Evolutionary conservation across 2,888 invertebrate species (phyloP).

Genomic region (Villa cingulata): DNA sequence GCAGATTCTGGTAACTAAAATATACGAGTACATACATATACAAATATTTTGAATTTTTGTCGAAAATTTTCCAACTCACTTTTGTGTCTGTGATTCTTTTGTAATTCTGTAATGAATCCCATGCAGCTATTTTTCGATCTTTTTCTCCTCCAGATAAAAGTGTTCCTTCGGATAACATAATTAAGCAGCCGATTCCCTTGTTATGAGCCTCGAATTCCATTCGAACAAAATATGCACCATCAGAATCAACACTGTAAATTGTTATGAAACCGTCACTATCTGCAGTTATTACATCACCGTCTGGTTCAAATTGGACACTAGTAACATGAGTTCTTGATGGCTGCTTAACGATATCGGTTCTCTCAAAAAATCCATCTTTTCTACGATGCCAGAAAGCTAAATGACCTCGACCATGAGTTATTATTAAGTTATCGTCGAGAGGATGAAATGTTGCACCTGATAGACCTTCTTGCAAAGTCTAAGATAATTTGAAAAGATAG

Average conservation of each 20-base stretch:
- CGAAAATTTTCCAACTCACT: constrained; percentile 35
- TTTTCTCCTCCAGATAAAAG: constrained; percentile 81
- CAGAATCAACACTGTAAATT: constrained; percentile 77
- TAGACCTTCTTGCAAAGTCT: constrained; percentile 81
- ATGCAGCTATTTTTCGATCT: constrained; percentile 78
- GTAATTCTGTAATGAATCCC: constrained; percentile 84
- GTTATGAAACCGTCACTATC: constrained; percentile 87
- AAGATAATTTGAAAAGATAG: constrained; percentile 13
- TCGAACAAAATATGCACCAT: constrained; percentile 76
- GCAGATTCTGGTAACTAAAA: constrained; percentile 67
- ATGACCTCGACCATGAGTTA: constrained; percentile 84
- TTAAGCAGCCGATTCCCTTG: constrained; percentile 72
- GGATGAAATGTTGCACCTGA: constrained; percentile 86
- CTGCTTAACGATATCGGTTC: constrained; percentile 81
- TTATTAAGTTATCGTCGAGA: constrained; percentile 75
- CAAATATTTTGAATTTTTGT: neutral
- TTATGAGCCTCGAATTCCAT: constrained; percentile 83
- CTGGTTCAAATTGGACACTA: constrained; percentile 77
- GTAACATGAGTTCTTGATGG: constrained; percentile 74
- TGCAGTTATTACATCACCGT: constrained; percentile 84
- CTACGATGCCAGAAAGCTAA: constrained; percentile 85
- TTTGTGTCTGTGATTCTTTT: constrained; percentile 81
- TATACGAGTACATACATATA: neutral
- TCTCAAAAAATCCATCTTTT: constrained; percentile 81
- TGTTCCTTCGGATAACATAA: constrained; percentile 83